Conservation (phyloP, 1,140 invertebrate species). For the Globodera ellingtonae region DNA sequence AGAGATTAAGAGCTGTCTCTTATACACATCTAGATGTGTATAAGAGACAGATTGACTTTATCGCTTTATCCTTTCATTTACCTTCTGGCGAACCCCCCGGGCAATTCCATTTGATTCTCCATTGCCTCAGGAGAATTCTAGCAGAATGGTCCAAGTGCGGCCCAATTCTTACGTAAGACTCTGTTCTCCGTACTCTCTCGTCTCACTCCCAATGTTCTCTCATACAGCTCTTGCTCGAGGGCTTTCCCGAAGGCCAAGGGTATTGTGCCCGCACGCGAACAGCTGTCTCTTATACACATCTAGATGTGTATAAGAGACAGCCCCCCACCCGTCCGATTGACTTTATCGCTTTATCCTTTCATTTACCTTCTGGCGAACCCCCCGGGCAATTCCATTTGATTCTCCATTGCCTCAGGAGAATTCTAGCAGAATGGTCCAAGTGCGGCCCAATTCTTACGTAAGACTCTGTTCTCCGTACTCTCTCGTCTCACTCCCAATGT, state of each 20-base stretch:
- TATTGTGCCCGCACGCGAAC: slow-evolving; percentile 33
- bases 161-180: slow-evolving; percentile 18
- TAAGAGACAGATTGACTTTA: too few species aligned
- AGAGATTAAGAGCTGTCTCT: too few species aligned
- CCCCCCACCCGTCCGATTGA: too few species aligned
- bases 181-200: background rate
- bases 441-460: slow-evolving; percentile 20
- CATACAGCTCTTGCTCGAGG: slow-evolving; percentile 23
- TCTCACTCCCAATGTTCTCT: background rate
- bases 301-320: too few species aligned
- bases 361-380: background rate
- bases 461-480: background rate
- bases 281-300: too few species aligned
- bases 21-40: too few species aligned
- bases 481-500: background rate
- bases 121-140: background rate
- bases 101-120: background rate
- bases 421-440: slow-evolving; percentile 15
- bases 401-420: background rate
- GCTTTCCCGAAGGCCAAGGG: slow-evolving; percentile 22
- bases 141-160: slow-evolving; percentile 21
- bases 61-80: background rate
- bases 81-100: too few species aligned
- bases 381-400: background rate
- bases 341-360: background rate